A percentile compares a stretch with the other conserved stretches of the same genome.
phyloP scores from a whole-genome alignment of 2,888 invertebrate species.

The Cantharis rustica region DNA sequence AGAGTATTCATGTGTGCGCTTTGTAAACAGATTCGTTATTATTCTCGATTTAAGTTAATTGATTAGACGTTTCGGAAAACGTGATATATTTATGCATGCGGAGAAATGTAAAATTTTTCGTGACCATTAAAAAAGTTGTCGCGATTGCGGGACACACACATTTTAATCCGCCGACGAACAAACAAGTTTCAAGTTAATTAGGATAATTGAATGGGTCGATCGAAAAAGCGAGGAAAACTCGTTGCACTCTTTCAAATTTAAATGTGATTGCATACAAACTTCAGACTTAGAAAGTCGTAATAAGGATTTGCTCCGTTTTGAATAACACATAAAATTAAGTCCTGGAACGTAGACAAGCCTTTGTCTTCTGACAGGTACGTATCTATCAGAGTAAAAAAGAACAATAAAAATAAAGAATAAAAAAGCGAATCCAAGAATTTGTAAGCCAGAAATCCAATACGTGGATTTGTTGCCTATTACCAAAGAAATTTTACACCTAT shows the following conservation, averaged over 20 bases:
- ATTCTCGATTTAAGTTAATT: constrained; percentile 20
- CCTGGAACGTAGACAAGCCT: constrained; percentile 33
- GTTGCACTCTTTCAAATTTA: constrained; percentile 38
- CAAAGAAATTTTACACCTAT: constrained; percentile 57
- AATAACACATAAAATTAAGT: constrained; percentile 52
- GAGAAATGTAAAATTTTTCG: constrained; percentile 29
- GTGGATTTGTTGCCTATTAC: constrained; percentile 53
- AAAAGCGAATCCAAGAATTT: constrained; percentile 21
- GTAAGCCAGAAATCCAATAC: constrained; percentile 25
- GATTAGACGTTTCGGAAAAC: constrained; percentile 13
- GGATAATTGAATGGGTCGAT: constrained; percentile 47
- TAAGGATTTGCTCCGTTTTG: constrained; percentile 42
- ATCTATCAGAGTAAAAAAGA: constrained; percentile 28
- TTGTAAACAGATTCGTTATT: constrained; percentile 22
- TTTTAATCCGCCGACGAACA: constrained; percentile 37
- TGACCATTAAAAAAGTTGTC: constrained; percentile 36
- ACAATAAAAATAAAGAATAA: constrained; percentile 31
- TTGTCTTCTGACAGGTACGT: constrained; percentile 30
- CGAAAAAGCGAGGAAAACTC: constrained; percentile 35
- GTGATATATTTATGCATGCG: constrained; percentile 19
- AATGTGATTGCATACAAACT: constrained; percentile 44
- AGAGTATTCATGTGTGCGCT: constrained; percentile 16
- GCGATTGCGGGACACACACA: constrained; percentile 33
- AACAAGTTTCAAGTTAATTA: constrained; percentile 48
- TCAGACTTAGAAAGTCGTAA: constrained; percentile 39